Percentiles rank a stretch among this genome's conserved stretches.
phyloP scores from a whole-genome alignment of 2,113 vertebrate genomes.

The human (Homo sapiens) region DNA sequence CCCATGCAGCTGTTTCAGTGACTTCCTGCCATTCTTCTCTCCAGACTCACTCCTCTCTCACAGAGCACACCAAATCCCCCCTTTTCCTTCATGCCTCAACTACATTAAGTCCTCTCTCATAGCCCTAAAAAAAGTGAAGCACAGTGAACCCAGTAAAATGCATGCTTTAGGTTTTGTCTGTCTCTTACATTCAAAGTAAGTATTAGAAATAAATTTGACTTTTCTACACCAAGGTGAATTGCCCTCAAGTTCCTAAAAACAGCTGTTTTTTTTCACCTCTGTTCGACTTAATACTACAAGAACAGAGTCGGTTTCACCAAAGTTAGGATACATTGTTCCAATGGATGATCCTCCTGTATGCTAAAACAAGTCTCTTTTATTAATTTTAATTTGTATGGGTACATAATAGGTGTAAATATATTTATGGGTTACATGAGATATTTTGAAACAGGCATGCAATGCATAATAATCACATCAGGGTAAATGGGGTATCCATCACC shows the following conservation, averaged over 20 bases:
- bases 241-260: not conserved
- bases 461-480: too few relatives aligned
- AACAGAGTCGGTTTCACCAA: not conserved
- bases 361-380: not conserved
- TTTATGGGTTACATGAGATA: too few relatives aligned
- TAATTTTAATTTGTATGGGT: too few relatives aligned
- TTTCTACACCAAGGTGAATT: not conserved
- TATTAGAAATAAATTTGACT: not conserved
- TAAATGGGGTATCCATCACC: too few relatives aligned
- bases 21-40: not conserved
- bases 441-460: too few relatives aligned
- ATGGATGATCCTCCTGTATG: not conserved
- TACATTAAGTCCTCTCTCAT: not conserved
- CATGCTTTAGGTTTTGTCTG: not conserved
- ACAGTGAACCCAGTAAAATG: not conserved
- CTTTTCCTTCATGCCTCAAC: not conserved
- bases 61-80: not conserved
- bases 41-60: not conserved
- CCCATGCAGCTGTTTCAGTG: fast-evolving
- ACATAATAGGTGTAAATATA: too few relatives aligned
- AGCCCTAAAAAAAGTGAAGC: not conserved
- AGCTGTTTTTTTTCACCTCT: not conserved
- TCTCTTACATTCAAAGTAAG: not conserved
- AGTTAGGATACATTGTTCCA: not conserved
- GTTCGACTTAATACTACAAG: not conserved